Conservation (phyloP, 2,797 vertebrate species). For the Spinus olivaceus region DNA sequence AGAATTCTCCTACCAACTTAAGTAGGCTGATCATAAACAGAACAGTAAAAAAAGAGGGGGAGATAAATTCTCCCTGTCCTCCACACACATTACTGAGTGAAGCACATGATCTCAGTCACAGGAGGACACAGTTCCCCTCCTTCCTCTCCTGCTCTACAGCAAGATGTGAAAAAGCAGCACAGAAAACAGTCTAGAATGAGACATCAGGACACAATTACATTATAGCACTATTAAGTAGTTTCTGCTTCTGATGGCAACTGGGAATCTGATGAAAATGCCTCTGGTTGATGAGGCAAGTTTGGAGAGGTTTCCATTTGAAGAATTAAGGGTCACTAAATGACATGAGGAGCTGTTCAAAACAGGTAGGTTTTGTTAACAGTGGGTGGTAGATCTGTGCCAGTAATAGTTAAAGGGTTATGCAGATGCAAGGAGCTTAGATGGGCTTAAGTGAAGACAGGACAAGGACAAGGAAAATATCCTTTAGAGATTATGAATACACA, state of each 20-base stretch:
- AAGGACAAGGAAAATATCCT: not conserved
- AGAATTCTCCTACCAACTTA: not conserved
- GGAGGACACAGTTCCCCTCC: not conserved
- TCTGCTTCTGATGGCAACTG: not conserved
- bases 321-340: not conserved
- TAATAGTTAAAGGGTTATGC: not conserved
- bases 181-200: not conserved
- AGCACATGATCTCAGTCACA: not conserved
- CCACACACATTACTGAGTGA: fast-evolving
- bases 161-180: not conserved
- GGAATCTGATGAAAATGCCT: not conserved
- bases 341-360: not conserved
- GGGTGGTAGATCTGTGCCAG: not conserved
- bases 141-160: not conserved
- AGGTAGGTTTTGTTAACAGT: not conserved
- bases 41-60: not conserved
- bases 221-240: not conserved
- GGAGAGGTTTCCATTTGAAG: not conserved
- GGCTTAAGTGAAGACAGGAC: not conserved
- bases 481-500: not conserved
- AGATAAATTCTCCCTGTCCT: not conserved
- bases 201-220: not conserved
- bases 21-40: not conserved
- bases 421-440: not conserved
- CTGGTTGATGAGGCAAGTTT: not conserved